Conservation (phyloP, 2,797 vertebrate species). For the Morus bassanus region DNA sequence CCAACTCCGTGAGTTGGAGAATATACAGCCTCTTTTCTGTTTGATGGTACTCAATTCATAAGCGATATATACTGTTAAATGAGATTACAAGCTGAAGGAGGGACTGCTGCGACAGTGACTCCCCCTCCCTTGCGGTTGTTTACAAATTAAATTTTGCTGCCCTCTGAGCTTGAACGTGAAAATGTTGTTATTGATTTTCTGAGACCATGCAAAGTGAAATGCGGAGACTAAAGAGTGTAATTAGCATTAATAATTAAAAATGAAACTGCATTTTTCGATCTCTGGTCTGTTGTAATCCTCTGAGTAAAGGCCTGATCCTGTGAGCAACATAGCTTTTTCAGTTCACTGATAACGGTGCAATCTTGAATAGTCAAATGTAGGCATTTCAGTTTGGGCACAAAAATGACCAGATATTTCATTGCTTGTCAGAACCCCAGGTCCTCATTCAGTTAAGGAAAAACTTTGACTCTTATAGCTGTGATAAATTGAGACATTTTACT, state of each 20-base stretch:
- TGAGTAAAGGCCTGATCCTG: neutral
- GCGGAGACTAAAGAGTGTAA: neutral
- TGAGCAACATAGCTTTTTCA: neutral
- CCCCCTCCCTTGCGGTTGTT: neutral
- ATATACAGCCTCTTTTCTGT: rapidly evolving
- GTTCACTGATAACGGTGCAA: rapidly evolving
- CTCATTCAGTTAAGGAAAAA: too few relatives aligned
- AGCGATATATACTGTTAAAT: rapidly evolving
- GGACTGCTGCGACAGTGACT: rapidly evolving
- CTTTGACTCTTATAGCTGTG: neutral
- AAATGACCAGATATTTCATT: too few relatives aligned
- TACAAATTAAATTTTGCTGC: neutral
- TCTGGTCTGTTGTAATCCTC: neutral
- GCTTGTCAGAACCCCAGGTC: neutral
- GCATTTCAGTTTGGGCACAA: rapidly evolving
- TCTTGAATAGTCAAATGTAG: rapidly evolving
- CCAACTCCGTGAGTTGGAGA: rapidly evolving
- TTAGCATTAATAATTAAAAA: constrained; percentile 28
- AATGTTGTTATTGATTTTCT: neutral
- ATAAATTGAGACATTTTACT: neutral
- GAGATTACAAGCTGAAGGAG: neutral
- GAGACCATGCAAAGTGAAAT: rapidly evolving
- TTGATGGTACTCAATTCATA: neutral
- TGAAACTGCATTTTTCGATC: neutral
- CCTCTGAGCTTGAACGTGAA: neutral